These are phyloP conservation scores for Eumerus sabulonum DNA, from an alignment of 2,888 invertebrate genomes.

Conservation along the genomic window DNA sequence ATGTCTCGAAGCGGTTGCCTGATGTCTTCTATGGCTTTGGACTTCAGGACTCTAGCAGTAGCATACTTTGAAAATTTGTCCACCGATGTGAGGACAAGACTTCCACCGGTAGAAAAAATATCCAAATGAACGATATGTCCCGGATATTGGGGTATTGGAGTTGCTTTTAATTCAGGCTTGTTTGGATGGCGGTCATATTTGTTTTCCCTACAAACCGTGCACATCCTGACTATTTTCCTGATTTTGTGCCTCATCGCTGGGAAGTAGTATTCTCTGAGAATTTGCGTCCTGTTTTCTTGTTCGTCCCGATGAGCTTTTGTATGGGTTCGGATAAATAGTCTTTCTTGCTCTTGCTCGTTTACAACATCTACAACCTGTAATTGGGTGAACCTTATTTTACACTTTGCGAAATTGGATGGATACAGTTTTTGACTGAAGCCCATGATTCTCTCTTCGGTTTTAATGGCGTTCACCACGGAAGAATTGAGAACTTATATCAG, in stretches of 20 bases:
- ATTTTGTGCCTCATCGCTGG: conserved; percentile 14
- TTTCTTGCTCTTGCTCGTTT: conserved; percentile 19
- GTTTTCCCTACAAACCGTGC: not conserved
- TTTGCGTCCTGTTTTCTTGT: conserved; percentile 31
- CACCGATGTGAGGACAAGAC: conserved; percentile 32
- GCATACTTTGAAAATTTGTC: conserved; percentile 46
- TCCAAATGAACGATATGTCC: conserved; percentile 18
- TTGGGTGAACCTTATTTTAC: too few species aligned
- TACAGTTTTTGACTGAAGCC: too few species aligned
- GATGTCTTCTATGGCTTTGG: conserved; percentile 19
- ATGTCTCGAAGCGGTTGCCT: conserved; percentile 18
- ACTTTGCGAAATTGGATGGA: too few species aligned
- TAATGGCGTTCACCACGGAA: too few species aligned
- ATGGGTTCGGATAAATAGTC: conserved; percentile 26
- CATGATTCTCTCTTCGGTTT: too few species aligned
- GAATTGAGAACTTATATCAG: too few species aligned
- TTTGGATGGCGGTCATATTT: conserved; percentile 5
- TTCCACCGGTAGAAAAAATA: conserved; percentile 33
- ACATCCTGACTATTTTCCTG: not conserved
- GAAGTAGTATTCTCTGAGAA: conserved; percentile 26
- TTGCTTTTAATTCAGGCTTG: conserved; percentile 18
- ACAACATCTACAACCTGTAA: not conserved
- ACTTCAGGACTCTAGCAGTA: conserved; percentile 9
- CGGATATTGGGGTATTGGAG: conserved; percentile 4
- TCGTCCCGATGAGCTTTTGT: conserved; percentile 37